Percentiles rank a stretch among this genome's conserved stretches.
These are phyloP conservation scores for Metaphire vulgaris DNA, from an alignment of 1,140 invertebrate species.

Conservation along the genomic window DNA sequence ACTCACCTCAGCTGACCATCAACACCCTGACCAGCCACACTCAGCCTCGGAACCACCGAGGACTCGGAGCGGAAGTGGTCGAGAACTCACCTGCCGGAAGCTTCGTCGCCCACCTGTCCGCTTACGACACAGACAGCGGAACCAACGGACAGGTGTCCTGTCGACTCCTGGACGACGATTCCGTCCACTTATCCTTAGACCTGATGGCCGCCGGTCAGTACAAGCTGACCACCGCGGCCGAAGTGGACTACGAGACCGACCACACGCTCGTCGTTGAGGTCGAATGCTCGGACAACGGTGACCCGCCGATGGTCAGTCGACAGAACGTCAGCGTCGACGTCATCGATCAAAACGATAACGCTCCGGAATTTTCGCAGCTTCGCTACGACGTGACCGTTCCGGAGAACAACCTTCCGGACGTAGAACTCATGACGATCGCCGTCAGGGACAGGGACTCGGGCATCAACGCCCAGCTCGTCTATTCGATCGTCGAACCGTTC, in stretches of 20 bases:
- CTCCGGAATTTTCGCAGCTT: slow-evolving; percentile 5
- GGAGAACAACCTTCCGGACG: slow-evolving; percentile 15
- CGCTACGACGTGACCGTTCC: not conserved
- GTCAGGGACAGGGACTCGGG: slow-evolving; percentile 10
- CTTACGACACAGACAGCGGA: slow-evolving; percentile 9
- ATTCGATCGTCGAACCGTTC: slow-evolving; percentile 2
- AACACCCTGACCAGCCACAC: not conserved
- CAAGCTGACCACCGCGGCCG: not conserved
- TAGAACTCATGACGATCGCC: not conserved
- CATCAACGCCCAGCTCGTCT: slow-evolving; percentile 3
- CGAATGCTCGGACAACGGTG: slow-evolving; percentile 4
- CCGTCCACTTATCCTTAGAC: slow-evolving; percentile 3
- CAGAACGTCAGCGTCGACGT: not conserved
- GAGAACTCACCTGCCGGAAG: slow-evolving; percentile 8
- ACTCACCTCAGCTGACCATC: slow-evolving; percentile 7
- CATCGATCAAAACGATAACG: slow-evolving; percentile 19
- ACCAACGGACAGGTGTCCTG: not conserved
- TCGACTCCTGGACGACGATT: not conserved
- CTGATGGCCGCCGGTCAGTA: slow-evolving; percentile 12
- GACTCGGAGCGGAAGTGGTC: not conserved
- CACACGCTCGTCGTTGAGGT: not conserved
- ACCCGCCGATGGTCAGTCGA: not conserved
- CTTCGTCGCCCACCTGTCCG: slow-evolving; percentile 18
- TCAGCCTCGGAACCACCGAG: not conserved
- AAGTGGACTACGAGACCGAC: slow-evolving; percentile 1